Evolutionary conservation across 2,888 invertebrate species (phyloP), one percentile per base, ranked within the genome.

Genomic region (Zaprionus lineosus): DNA sequence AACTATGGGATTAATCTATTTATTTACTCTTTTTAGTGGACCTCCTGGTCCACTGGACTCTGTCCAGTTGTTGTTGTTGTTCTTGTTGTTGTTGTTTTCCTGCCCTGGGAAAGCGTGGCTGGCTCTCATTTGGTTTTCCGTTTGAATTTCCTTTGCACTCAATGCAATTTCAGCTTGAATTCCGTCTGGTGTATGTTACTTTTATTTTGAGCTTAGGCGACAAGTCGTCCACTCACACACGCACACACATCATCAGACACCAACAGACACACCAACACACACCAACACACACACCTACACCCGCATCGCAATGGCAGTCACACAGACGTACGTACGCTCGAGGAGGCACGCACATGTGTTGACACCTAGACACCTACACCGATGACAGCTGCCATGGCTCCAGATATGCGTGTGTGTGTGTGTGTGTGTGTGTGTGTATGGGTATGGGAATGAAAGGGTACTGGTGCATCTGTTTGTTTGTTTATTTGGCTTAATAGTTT

Each of bases 111-210:
- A 11, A 1, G 11, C 5, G 28, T 36, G 21, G 6, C 6, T 11
- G 18, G 15, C 59, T 61, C 84, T 79, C 78, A 79, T 79, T 77
- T 85, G 65, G 86, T 68, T 79, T 78, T 79, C 78, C 78, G 78
- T 85, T 79, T 86, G 86, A 84, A 79, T 79, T 79, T 79, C 78
- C 78, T 85, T 79, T 84, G 84, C 63, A 68, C 78, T 79, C 78
- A 72, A 85, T 79, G 86, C 84, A 84, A 78, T 78, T 85, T 83
- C 85, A 83, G 65, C 85, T 78, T 78, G 85, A 85, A 78, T 79
- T 85, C 86, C 84, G 86, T 76, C 63, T 55, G 61, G 59, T 65
- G 58, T 72, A 79, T 83, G 81, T 71, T 74, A 67, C 78, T 85
- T 83, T 65, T 78, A 75, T 81, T 85, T 78, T 66, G 14, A 77